Conservation (phyloP, 2,888 invertebrate species). For the Papilio gigon region DNA sequence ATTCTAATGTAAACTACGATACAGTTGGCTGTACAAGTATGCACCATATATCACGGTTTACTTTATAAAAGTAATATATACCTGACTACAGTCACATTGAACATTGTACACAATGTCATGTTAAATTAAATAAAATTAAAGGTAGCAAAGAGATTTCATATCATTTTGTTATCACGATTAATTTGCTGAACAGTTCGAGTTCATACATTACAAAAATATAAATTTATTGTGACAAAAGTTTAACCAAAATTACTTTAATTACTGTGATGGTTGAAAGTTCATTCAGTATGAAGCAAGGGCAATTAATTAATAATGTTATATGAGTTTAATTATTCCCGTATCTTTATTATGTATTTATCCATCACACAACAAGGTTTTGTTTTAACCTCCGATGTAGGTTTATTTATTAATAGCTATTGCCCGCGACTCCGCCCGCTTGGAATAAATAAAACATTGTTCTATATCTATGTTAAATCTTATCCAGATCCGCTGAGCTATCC, state of each 20-base stretch:
- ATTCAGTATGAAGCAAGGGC: conserved; percentile 2
- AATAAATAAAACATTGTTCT: too few relatives aligned
- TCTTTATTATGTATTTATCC: not conserved
- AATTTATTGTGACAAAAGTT: conserved; percentile 17
- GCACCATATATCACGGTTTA: too few relatives aligned
- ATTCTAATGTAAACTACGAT: too few relatives aligned
- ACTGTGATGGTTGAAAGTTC: conserved; percentile 19
- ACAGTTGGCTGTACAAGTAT: too few relatives aligned
- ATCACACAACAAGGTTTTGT: not conserved
- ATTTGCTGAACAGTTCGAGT: not conserved
- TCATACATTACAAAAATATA: conserved; percentile 9
- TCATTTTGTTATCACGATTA: conserved; percentile 7
- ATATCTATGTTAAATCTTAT: too few relatives aligned
- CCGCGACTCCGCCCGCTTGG: too few relatives aligned
- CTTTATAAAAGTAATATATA: too few relatives aligned
- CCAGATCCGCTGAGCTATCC: too few relatives aligned
- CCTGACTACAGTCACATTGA: too few relatives aligned
- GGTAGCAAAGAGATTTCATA: not conserved
- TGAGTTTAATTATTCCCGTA: not conserved
- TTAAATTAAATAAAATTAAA: not conserved
- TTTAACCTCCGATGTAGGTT: too few relatives aligned
- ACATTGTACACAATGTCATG: not conserved
- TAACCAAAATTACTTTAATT: conserved; percentile 31
- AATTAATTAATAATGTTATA: conserved; percentile 15
- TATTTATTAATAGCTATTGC: too few relatives aligned